Conservation (phyloP, 1,140 invertebrate genomes). For the Stenopsyche tienmushanensis region DNA sequence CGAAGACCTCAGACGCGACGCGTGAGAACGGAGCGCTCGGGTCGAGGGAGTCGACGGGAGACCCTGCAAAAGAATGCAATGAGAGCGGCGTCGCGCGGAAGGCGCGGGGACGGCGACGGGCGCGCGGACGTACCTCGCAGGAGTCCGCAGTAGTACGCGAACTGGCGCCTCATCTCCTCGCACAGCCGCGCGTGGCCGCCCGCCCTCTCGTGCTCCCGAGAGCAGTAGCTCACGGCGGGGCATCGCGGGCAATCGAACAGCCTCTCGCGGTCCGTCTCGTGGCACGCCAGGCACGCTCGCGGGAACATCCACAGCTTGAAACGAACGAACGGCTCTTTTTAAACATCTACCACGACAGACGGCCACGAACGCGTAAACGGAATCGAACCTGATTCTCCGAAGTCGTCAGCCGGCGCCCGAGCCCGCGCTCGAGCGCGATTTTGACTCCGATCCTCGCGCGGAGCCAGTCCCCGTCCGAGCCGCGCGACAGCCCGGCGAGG, state of each 20-base stretch:
- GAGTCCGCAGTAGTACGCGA: slow-evolving; percentile 23
- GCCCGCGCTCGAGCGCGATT: slow-evolving; percentile 14
- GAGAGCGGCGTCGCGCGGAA: too few species aligned
- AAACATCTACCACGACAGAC: neutral
- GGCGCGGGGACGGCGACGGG: too few species aligned
- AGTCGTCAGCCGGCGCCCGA: slow-evolving; percentile 16
- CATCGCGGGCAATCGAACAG: slow-evolving; percentile 43
- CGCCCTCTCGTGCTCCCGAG: slow-evolving; percentile 39
- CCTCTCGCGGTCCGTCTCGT: slow-evolving; percentile 22
- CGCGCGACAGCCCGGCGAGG: neutral
- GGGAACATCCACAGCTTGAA: slow-evolving; percentile 46
- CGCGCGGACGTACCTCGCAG: too few species aligned
- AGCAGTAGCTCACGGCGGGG: slow-evolving; percentile 45
- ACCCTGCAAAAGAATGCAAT: too few species aligned
- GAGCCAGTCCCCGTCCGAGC: slow-evolving; percentile 7
- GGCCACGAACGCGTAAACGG: too few species aligned
- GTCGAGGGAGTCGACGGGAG: too few species aligned
- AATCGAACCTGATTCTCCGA: slow-evolving; percentile 32
- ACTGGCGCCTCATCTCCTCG: slow-evolving; percentile 38
- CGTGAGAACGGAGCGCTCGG: neutral
- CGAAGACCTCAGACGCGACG: neutral
- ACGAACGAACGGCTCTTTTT: neutral
- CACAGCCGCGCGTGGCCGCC: slow-evolving; percentile 43
- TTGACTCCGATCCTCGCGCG: slow-evolving; percentile 26
- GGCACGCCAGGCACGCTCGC: slow-evolving; percentile 44